Conservation (phyloP, 1,140 invertebrate species). For the Myzus persicae region DNA sequence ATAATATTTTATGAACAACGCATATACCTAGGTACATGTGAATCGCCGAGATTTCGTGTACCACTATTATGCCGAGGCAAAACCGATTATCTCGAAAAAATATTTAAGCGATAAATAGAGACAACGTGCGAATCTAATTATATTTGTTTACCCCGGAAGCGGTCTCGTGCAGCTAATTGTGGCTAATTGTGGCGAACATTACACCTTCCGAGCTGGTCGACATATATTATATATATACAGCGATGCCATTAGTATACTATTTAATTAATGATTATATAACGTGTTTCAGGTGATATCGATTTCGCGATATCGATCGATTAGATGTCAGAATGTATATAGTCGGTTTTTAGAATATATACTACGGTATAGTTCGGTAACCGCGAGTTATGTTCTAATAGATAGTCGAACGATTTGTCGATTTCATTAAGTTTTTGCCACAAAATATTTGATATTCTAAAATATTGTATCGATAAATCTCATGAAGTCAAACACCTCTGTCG, state of each 20-base stretch:
- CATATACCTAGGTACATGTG: neutral
- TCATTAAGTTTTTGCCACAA: neutral
- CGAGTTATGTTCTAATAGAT: neutral
- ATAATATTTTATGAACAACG: conserved; percentile 4
- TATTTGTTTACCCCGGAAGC: neutral
- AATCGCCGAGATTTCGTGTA: neutral
- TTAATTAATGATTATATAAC: neutral
- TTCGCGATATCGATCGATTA: too few species aligned
- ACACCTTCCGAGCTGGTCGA: neutral
- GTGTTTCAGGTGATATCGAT: neutral
- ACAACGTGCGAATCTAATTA: neutral
- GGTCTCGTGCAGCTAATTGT: neutral
- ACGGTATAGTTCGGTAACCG: neutral
- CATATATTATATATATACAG: neutral
- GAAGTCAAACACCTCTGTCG: neutral
- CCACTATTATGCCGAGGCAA: neutral
- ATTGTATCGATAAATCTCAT: neutral
- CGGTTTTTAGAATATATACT: neutral
- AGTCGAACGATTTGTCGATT: neutral
- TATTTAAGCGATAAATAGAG: neutral
- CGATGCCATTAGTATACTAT: neutral
- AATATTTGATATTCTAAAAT: neutral
- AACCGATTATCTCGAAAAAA: neutral
- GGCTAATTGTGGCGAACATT: neutral
- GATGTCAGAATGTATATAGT: neutral